Base-by-base conservation (phyloP, 2,888 invertebrate genomes). In the Osedax fenrisi region DNA sequence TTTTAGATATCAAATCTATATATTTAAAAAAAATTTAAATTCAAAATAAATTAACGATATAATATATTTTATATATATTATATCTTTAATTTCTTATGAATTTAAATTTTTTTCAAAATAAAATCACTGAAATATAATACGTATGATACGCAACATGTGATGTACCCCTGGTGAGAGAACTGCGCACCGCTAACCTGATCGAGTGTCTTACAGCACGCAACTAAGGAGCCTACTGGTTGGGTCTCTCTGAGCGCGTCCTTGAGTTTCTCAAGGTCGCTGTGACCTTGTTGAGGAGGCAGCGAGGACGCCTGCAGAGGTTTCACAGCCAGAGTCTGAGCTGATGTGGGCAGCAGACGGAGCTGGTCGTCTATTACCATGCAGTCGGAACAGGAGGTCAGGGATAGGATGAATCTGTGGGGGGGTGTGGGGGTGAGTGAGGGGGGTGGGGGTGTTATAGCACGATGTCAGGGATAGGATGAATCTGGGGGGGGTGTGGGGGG, bases 361-460 rank as follows among this genome's bases (percentile, higher is more conserved):
- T 92, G 90, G 83, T 97, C 96, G 84, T 98, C 95, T 23, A 98
- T 89, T n/a, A 97, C 91, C 77, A 96, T 86, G 23, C 22, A 70
- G 27, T 2, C 27, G 24, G 10, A 25, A 70, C 26, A 17, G 21
- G 27, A 13, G 1, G 27, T 17, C 26, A 26, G 17, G 5, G 71
- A 3, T 27, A 71, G 17, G 21, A 71, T 21, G 26, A 67, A 41
- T 2, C 25, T 24, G 5, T 25, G 26, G 26, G 27, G n/a, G 25
- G 67, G 25, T 1, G 23, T 5, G 27, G 26, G 2, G 25, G 64
- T n/a, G 64, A 21, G 64, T 5, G 64, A 21, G 21, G 5, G 64
- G 10, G 64, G 64, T 10, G 64, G 23, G 41, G 41, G n/a, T n/a
- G n/a, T n/a, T 88, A 75, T 90, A 88, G 84, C 94, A 94, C 17